Evolutionary conservation across 2,888 invertebrate species (phyloP).

Genomic region (Drosophila neotestacea): DNA sequence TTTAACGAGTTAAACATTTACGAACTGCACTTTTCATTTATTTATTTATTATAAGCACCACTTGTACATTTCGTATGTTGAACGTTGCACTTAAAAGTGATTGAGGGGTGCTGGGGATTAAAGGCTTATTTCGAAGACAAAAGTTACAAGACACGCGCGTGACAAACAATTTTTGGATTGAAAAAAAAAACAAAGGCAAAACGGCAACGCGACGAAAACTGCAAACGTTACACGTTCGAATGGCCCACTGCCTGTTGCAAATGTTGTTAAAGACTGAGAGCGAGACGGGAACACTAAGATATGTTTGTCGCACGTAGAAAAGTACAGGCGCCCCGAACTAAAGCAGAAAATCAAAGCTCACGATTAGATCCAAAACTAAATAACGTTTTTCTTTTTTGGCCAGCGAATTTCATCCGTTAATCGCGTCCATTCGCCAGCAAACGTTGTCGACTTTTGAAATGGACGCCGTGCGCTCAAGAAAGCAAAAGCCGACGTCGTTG

Average conservation of each 20-base stretch:
- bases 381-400: slow-evolving; percentile 6
- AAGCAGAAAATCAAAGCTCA: slow-evolving; percentile 60
- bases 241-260: slow-evolving; percentile 20
- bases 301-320: slow-evolving; percentile 35
- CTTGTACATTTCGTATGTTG: slow-evolving; percentile 31
- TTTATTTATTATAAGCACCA: slow-evolving; percentile 10
- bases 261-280: background rate
- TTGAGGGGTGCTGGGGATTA: background rate
- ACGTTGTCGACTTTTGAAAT: slow-evolving; percentile 84
- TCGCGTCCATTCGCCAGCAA: slow-evolving; percentile 84
- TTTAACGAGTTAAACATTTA: slow-evolving; percentile 37
- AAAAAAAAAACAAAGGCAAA: background rate
- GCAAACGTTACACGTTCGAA: slow-evolving; percentile 51
- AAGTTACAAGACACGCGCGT: slow-evolving; percentile 62
- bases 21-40: slow-evolving; percentile 24
- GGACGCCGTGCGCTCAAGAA: slow-evolving; percentile 77
- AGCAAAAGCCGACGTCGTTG: slow-evolving; percentile 68
- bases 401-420: slow-evolving; percentile 77
- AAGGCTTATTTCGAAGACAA: background rate
- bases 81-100: slow-evolving; percentile 27
- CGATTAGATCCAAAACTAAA: slow-evolving; percentile 29
- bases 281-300: slow-evolving; percentile 6
- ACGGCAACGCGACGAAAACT: slow-evolving; percentile 34
- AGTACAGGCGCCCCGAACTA: slow-evolving; percentile 67
- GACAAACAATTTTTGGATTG: slow-evolving; percentile 54